Percentiles rank a stretch among this genome's conserved stretches.
These are phyloP conservation scores for Cordilura impudica DNA, from an alignment of 2,888 invertebrate genomes.

Conservation along the genomic window DNA sequence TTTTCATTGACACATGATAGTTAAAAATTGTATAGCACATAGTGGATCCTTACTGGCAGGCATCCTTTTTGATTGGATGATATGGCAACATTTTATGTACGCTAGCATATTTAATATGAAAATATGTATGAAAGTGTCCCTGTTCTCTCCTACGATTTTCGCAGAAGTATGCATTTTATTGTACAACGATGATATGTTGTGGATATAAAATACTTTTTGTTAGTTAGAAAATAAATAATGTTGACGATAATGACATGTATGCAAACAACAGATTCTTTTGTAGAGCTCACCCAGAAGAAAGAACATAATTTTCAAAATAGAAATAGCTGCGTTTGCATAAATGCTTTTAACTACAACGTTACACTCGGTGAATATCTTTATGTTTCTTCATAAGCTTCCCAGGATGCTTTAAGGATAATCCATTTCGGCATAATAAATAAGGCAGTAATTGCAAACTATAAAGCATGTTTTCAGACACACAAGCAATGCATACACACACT, in stretches of 20 bases:
- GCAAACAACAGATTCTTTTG: slow-evolving; percentile 57
- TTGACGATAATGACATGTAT: slow-evolving; percentile 63
- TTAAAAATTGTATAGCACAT: too few relatives aligned
- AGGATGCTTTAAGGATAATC: slow-evolving; percentile 72
- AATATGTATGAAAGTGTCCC: neutral
- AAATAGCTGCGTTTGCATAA: slow-evolving; percentile 71
- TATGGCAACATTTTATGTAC: slow-evolving; percentile 13
- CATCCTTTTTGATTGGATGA: neutral
- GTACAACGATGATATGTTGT: slow-evolving; percentile 30
- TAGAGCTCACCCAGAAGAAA: slow-evolving; percentile 3
- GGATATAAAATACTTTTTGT: slow-evolving; percentile 36
- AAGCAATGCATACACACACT: neutral
- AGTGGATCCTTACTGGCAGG: too few relatives aligned
- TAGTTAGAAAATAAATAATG: slow-evolving; percentile 44
- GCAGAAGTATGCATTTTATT: neutral
- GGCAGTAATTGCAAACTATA: slow-evolving; percentile 70
- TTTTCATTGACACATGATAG: too few relatives aligned
- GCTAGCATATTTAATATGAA: slow-evolving; percentile 22
- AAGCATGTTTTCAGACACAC: slow-evolving; percentile 51
- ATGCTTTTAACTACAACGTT: slow-evolving; percentile 57
- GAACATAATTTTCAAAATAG: slow-evolving; percentile 65
- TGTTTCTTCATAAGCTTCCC: slow-evolving; percentile 61
- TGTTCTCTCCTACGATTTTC: neutral
- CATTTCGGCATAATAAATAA: slow-evolving; percentile 73
- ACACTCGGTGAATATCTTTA: neutral